Base-by-base conservation (phyloP, 2,113 vertebrate genomes). In the Coptodon rendalli region DNA sequence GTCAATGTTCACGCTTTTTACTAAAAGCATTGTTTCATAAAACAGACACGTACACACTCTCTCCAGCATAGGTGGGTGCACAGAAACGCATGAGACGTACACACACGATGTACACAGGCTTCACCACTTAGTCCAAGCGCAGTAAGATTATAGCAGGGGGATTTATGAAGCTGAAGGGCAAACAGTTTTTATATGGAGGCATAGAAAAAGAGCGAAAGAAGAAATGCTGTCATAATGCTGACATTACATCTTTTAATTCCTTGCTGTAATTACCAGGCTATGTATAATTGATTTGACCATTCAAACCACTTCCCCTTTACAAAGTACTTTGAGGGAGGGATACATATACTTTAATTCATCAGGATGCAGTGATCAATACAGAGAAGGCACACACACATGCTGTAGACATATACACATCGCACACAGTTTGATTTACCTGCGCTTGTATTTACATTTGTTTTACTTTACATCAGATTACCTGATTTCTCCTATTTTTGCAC, bases 21-120 rank as follows among this genome's bases (percentile, higher is more conserved):
- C 96, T 97, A 95, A 97, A 96, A 96, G 96, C 96, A 94, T 95
- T 73, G 89, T 94, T 92, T 96, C 91, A 93, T 95, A 95, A 71
- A 40, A 81, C 29, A 45, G 43, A 73, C 59, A 86, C 54, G 4
- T 3, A 85, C 54, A 87, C 78, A 82, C 82, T 79, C 81, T 66
- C 31, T 9, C 56, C 68, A 66, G 45, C 76, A 87, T 68, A 78
- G 84, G 48, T 81, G 54, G 81, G 6, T 17, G 9, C 57, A 63
- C 66, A 89, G 82, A 88, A 61, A 61, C 1, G 12, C 19, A 71
- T 54, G 29, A 73, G 87, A 90, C 36, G 63, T 68, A 63, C 88
- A 85, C 90, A 91, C 57, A 27, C 50, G 80, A 93, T 87, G 71
- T 81, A 76, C 88, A 85, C 89, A 91, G 83, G 84, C 52, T 87